A percentile compares a stretch with the other conserved stretches of the same genome.
Evolutionary conservation across 2,888 invertebrate genomes (phyloP).

Genomic region (Tholera decimalis): DNA sequence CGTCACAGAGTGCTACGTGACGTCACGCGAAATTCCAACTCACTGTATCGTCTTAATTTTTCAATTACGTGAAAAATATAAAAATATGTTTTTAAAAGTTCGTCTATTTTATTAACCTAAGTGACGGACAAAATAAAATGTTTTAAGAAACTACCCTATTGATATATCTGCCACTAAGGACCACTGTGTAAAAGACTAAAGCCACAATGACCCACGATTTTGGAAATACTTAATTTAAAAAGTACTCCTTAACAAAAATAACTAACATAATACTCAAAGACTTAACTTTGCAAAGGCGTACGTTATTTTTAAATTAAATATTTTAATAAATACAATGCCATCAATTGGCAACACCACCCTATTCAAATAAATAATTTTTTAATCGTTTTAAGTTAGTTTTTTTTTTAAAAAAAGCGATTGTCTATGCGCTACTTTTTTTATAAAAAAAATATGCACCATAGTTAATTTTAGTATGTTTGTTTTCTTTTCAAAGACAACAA

Average conservation of each 20-base stretch:
- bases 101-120: no score
- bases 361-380: constrained; percentile 61
- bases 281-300: constrained; percentile 41
- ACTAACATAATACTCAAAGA: constrained; percentile 56
- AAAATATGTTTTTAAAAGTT: no score
- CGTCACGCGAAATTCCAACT: no score
- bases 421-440: constrained; percentile 53
- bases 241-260: constrained; percentile 43
- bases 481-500: constrained; percentile 60
- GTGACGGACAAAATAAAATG: no score
- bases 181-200: constrained; percentile 26
- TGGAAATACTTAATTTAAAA: constrained; percentile 49
- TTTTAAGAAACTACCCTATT: no score
- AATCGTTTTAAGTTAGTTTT: constrained; percentile 33
- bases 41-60: no score
- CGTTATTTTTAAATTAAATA: constrained; percentile 55
- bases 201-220: constrained; percentile 18
- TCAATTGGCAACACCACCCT: constrained; percentile 43
- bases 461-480: constrained; percentile 28
- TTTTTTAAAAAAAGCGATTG: constrained; percentile 53
- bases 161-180: neutral
- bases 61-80: no score
- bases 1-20: no score
- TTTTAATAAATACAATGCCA: constrained; percentile 54
- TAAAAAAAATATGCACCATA: constrained; percentile 65